These are phyloP conservation scores for Aspidapion aeneum DNA, from an alignment of 2,888 invertebrate species.

Conservation along the genomic window DNA sequence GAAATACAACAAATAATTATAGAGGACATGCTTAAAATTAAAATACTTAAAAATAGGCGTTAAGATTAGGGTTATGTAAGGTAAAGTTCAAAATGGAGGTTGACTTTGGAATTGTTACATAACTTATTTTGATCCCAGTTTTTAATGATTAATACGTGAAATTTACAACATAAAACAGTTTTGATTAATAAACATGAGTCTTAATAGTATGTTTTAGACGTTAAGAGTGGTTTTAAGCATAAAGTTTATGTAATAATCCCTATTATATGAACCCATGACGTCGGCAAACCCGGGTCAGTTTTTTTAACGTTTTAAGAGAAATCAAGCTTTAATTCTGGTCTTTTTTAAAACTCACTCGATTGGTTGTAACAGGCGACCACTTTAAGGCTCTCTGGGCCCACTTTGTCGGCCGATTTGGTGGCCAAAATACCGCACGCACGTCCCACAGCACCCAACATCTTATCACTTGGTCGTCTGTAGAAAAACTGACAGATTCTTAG, in stretches of 20 bases:
- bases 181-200: too few species aligned
- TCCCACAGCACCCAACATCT: conserved; percentile 61
- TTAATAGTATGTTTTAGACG: too few species aligned
- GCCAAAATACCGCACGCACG: conserved; percentile 59
- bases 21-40: too few species aligned
- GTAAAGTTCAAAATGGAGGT: neutral
- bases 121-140: too few species aligned
- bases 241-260: neutral
- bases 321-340: neutral
- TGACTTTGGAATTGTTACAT: neutral
- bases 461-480: conserved; percentile 31
- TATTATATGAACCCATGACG: neutral
- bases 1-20: too few species aligned
- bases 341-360: conserved; percentile 40
- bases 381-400: conserved; percentile 57
- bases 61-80: neutral
- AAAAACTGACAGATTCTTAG: neutral
- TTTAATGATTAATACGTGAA: too few species aligned
- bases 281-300: too few species aligned
- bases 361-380: conserved; percentile 48
- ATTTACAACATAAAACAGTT: too few species aligned
- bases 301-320: too few species aligned
- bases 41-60: too few species aligned
- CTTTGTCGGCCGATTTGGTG: conserved; percentile 58
- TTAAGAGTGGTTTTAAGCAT: neutral